phyloP scores from a whole-genome alignment of 2,113 vertebrate genomes.

The Saguinus midas region DNA sequence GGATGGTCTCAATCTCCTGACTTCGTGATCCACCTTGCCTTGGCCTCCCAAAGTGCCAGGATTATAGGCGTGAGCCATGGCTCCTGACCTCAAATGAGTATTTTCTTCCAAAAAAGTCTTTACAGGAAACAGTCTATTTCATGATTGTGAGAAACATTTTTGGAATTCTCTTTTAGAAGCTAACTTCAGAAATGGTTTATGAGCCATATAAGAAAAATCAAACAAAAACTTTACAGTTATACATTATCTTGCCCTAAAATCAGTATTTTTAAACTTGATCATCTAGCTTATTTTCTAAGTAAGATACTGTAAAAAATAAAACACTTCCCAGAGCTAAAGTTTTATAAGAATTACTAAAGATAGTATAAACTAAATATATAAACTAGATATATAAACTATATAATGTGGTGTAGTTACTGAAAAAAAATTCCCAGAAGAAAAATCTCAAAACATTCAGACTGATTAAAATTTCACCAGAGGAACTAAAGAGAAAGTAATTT shows the following conservation, averaged over 20 bases:
- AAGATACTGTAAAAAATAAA: not conserved
- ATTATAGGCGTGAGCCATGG: too few relatives aligned
- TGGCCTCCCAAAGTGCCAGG: too few relatives aligned
- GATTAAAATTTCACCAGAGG: slow-evolving; percentile 19
- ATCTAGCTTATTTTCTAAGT: not conserved
- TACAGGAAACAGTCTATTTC: not conserved
- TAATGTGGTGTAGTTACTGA: not conserved
- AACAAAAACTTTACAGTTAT: slow-evolving; percentile 11
- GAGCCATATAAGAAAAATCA: not conserved
- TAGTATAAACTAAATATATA: not conserved
- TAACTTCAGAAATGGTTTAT: not conserved
- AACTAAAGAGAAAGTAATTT: not conserved
- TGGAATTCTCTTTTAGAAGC: slow-evolving; percentile 30
- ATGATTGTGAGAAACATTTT: not conserved
- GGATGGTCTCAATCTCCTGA: too few relatives aligned
- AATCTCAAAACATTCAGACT: not conserved
- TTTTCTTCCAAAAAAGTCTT: not conserved
- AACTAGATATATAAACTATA: not conserved
- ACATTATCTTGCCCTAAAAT: slow-evolving; percentile 26
- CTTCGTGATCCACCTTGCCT: too few relatives aligned
- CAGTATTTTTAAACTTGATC: not conserved
- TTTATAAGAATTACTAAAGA: not conserved
- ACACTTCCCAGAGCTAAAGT: not conserved
- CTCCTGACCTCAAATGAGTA: not conserved
- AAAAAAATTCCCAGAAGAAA: not conserved